Base-by-base conservation (phyloP, 37 sponge, comb jelly and placozoan species). In the Hormiphora californensis region DNA sequence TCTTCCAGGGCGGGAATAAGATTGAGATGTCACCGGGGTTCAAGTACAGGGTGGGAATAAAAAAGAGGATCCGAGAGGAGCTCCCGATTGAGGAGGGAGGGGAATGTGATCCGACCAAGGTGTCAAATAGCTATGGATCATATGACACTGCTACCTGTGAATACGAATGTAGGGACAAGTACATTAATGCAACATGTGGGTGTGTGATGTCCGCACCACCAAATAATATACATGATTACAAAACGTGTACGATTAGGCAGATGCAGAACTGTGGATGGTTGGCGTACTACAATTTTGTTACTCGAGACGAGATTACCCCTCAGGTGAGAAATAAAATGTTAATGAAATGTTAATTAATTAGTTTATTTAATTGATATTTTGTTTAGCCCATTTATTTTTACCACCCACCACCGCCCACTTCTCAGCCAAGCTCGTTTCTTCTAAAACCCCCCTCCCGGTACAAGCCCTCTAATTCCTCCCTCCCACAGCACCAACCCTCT, bases 31-130 rank as follows among this genome's bases (percentile, higher is more conserved):
- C 61, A 28, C 61, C 61, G 4, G 61, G 61, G 5, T 57, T 28
- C 22, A 57, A 57, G 22, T 57, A 57, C 61, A 57, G 61, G 61
- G 61, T 57, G 30, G 61, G 61, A 30, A 57, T 57, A 57, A 57
- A 57, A 57, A 25, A 25, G 4, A 57, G 27, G 22, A 57, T 57
- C 61, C 61, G 61, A 4, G 61, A 19, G 7, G 61, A 57, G 22
- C n/a, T 57, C 3, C 17, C 7, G 61, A 19, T 57, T 30, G 22
- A 57, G 61, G n/a, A 5, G n/a, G 61, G 61, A 19, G 61, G 61
- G 27, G 22, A 57, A 4, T 57, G 61, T 30, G 61, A 57, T 30
- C 61, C 61, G 30, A 15, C 61, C 4, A 25, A 30, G n/a, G 7
- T 4, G 4, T 5, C 7, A 25, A 57, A 25, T 4, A 28, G 30